Percentiles rank a stretch among this genome's conserved stretches.
phyloP scores from a whole-genome alignment of 2,888 invertebrate genomes.

The Heliconius ismenius region DNA sequence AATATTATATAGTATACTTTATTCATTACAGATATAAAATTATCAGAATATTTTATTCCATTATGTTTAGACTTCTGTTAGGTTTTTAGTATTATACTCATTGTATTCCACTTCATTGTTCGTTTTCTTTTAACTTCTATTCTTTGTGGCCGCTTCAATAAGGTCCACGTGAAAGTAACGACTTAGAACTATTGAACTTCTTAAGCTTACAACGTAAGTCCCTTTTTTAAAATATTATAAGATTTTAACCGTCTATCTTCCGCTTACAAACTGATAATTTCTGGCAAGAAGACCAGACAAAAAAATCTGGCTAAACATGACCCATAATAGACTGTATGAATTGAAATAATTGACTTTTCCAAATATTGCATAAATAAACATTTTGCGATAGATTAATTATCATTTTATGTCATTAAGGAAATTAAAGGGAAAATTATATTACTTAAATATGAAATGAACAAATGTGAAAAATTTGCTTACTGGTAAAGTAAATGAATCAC shows the following conservation, averaged over 20 bases:
- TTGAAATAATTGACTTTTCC: background rate
- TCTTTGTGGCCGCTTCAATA: slow-evolving; percentile 32
- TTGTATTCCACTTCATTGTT: slow-evolving; percentile 22
- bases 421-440: no score
- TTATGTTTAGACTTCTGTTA: slow-evolving; percentile 4
- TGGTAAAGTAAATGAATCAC: no score
- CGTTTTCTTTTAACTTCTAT: slow-evolving; percentile 26
- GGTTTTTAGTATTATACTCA: slow-evolving; percentile 18
- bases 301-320: no score
- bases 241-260: no score
- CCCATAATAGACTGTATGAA: no score
- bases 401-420: no score
- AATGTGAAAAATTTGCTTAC: no score
- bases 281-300: no score
- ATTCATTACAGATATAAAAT: background rate
- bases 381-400: no score
- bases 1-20: background rate
- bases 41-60: background rate
- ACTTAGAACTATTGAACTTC: slow-evolving; percentile 18
- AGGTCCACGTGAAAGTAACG: slow-evolving; percentile 27
- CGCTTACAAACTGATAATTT: no score
- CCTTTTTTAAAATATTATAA: background rate
- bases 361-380: no score
- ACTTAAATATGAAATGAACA: no score
- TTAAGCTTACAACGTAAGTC: slow-evolving; percentile 10